Conservation (phyloP, 2,113 vertebrate genomes). For the Suricata suricatta region DNA sequence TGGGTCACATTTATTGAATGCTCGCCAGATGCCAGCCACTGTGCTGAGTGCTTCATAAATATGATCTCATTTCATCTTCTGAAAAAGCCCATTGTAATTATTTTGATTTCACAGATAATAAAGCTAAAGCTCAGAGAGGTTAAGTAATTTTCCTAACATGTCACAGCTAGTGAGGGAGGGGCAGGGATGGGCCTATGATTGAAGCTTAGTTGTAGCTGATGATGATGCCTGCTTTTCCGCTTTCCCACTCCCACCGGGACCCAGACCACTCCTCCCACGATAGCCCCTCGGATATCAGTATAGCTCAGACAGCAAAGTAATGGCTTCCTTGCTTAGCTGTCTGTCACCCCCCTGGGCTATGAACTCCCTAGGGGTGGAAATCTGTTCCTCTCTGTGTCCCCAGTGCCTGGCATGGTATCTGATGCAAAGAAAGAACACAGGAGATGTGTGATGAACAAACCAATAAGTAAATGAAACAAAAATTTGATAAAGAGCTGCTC, state of each 20-base stretch:
- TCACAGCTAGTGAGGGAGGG: neutral
- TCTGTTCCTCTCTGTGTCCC: neutral
- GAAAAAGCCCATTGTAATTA: neutral
- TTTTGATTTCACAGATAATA: conserved; percentile 23
- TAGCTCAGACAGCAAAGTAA: neutral
- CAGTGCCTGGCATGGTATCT: neutral
- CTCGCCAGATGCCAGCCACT: neutral
- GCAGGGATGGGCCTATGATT: neutral
- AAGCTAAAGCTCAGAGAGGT: neutral
- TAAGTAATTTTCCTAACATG: neutral
- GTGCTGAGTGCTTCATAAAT: neutral
- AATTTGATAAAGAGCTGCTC: neutral
- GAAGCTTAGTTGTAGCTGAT: neutral
- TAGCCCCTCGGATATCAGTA: no score
- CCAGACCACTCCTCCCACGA: fast-evolving
- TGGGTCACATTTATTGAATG: neutral
- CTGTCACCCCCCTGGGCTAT: neutral
- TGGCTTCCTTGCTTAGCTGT: neutral
- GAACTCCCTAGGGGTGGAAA: neutral
- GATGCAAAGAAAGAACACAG: neutral
- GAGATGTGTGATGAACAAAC: neutral
- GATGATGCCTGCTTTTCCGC: fast-evolving
- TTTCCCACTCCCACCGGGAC: fast-evolving
- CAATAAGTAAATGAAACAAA: neutral
- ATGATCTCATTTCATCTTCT: neutral